Percentiles rank a stretch among this genome's conserved stretches.
phyloP scores from a whole-genome alignment of 2,888 invertebrate species.

The Galerucella pusilla region DNA sequence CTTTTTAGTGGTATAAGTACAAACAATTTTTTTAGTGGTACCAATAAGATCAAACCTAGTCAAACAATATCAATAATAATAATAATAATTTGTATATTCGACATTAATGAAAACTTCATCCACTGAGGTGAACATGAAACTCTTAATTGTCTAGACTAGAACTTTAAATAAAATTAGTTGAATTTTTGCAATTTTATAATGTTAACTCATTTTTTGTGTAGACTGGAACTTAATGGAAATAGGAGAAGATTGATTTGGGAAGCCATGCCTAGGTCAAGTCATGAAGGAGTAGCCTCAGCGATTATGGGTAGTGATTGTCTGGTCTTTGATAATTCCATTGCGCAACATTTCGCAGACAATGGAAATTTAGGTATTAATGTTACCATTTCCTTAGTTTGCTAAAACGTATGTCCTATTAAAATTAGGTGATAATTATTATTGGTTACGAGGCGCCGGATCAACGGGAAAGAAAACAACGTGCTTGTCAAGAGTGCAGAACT shows the following conservation, averaged over 20 bases:
- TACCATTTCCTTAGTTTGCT: slow-evolving; percentile 92
- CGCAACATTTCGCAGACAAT: slow-evolving; percentile 98
- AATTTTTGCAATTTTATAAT: neutral
- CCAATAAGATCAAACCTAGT: too few relatives aligned
- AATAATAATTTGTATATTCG: too few relatives aligned
- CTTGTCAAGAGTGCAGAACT: too few relatives aligned
- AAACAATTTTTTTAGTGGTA: too few relatives aligned
- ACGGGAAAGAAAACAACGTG: too few relatives aligned
- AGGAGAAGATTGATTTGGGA: slow-evolving; percentile 97
- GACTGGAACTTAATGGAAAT: slow-evolving; percentile 96
- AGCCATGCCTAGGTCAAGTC: slow-evolving; percentile 97
- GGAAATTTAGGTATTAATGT: slow-evolving; percentile 99
- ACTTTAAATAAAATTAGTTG: neutral
- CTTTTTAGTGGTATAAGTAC: too few relatives aligned
- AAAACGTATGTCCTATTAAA: slow-evolving; percentile 40
- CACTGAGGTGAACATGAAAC: too few relatives aligned
- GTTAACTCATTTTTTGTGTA: slow-evolving; percentile 57
- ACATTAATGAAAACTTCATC: too few relatives aligned
- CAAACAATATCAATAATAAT: too few relatives aligned
- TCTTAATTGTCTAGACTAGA: too few relatives aligned
- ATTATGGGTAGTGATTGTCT: slow-evolving; percentile 98
- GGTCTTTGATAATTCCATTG: slow-evolving; percentile 98
- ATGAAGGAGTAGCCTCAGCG: slow-evolving; percentile 97
- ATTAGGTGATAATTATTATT: slow-evolving; percentile 29
- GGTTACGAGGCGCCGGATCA: too few relatives aligned